A percentile compares a stretch with the other conserved stretches of the same genome.
Evolutionary conservation across 64 coral and sea anemone genomes (phyloP).

Genomic region (Anthopleura sola): DNA sequence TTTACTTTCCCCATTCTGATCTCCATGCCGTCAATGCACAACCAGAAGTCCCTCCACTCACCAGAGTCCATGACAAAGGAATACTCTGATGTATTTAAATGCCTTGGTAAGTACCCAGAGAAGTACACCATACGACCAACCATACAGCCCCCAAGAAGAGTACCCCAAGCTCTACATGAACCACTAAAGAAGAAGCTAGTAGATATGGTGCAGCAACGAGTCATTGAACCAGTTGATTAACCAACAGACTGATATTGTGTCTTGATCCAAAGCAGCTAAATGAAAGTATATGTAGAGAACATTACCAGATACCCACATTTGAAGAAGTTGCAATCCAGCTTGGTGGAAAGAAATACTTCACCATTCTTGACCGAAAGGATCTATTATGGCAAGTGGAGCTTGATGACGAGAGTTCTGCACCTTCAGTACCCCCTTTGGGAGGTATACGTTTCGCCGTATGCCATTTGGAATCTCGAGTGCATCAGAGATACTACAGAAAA

Average conservation of each 20-base stretch:
- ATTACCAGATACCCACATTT: slow-evolving; percentile 30
- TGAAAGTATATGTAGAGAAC: slow-evolving; percentile 1
- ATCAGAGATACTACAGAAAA: not conserved
- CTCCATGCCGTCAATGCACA: slow-evolving; percentile 5
- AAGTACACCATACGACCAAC: not conserved
- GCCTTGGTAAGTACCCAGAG: slow-evolving; percentile 8
- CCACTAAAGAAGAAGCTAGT: not conserved
- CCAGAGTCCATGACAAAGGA: not conserved
- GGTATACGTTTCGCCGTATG: not conserved
- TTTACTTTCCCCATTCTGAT: not conserved
- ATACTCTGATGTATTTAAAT: slow-evolving; percentile 3
- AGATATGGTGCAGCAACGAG: not conserved
- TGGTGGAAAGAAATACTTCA: slow-evolving; percentile 39
- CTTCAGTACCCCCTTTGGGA: slow-evolving; percentile 8
- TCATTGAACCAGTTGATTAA: slow-evolving; percentile 18
- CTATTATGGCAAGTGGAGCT: slow-evolving; percentile 14
- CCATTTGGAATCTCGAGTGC: not conserved
- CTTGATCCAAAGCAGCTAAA: slow-evolving; percentile 54
- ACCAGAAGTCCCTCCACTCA: not conserved
- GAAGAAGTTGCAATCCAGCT: slow-evolving; percentile 11
- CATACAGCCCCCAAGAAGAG: slow-evolving; percentile 13
- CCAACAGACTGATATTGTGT: slow-evolving; percentile 25
- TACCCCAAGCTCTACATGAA: slow-evolving; percentile 2
- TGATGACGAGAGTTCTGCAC: slow-evolving; percentile 26
- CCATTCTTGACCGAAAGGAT: slow-evolving; percentile 10